Conservation (phyloP, 1,140 invertebrate genomes). For the Anastatus disparis region DNA sequence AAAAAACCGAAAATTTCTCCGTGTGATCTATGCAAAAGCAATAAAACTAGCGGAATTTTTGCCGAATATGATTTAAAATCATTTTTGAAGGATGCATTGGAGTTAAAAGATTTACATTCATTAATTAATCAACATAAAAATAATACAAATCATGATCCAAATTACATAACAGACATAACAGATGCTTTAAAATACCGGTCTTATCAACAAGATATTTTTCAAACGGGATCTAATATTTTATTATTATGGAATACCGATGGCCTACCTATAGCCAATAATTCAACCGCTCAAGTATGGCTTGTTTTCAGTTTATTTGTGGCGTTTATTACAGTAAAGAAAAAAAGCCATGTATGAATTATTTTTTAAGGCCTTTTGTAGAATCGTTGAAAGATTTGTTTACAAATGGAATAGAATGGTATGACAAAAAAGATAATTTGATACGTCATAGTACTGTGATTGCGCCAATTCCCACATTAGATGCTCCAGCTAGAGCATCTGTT, state of each 20-base stretch:
- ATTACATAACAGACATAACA: constrained; percentile 36
- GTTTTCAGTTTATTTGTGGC: constrained; percentile 28
- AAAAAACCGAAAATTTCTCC: neutral
- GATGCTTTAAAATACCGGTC: constrained; percentile 26
- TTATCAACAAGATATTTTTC: constrained; percentile 4
- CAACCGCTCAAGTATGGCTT: constrained; percentile 32
- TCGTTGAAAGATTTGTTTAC: neutral
- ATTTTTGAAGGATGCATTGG: constrained; percentile 33
- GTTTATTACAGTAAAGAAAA: constrained; percentile 24
- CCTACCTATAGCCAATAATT: constrained; percentile 21
- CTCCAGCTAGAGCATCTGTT: constrained; percentile 33
- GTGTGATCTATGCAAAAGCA: constrained; percentile 28
- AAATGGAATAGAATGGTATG: constrained; percentile 2
- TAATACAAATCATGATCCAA: neutral
- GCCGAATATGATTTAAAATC: constrained; percentile 35
- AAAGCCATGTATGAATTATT: constrained; percentile 32
- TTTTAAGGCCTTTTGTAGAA: constrained; percentile 18
- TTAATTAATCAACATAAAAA: constrained; percentile 28
- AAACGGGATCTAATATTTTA: constrained; percentile 20
- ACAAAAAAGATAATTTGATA: neutral
- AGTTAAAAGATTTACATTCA: constrained; percentile 13
- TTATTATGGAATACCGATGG: constrained; percentile 41
- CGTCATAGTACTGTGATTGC: constrained; percentile 5
- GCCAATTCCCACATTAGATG: constrained; percentile 26
- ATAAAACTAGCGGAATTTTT: constrained; percentile 23